Conservation (phyloP, 2,797 vertebrate species). For the Uromys caudimaculatus region DNA sequence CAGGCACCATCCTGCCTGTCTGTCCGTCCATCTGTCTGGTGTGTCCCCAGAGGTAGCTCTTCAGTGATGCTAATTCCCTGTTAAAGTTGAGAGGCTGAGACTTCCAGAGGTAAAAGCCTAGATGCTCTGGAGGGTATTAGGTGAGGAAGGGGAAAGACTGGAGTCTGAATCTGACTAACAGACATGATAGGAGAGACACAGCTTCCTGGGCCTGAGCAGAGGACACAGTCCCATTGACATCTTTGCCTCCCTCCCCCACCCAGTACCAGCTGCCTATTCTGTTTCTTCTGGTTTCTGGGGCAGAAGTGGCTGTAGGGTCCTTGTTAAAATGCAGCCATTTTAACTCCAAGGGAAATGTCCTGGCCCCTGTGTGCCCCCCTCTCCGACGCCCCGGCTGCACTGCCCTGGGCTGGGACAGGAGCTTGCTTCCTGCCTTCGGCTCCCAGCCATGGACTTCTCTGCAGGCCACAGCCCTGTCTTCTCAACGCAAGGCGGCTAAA, state of each 20-base stretch:
- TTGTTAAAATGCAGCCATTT: not conserved
- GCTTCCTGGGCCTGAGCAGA: fast-evolving
- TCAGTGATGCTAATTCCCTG: not conserved
- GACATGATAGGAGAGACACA: fast-evolving
- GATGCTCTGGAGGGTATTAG: not conserved
- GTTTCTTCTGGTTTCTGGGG: not conserved
- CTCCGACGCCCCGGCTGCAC: not conserved
- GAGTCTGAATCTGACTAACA: not conserved
- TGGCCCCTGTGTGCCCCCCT: too few relatives aligned
- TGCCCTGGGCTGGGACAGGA: slow-evolving; percentile 49
- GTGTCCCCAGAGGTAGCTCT: not conserved
- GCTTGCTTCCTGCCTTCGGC: slow-evolving; percentile 70
- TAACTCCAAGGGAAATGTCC: not conserved
- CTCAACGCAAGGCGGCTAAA: slow-evolving; percentile 73
- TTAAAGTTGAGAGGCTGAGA: not conserved
- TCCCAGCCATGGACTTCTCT: slow-evolving; percentile 23
- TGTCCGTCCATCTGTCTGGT: too few relatives aligned
- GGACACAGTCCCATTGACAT: not conserved
- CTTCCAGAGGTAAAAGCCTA: slow-evolving; percentile 15
- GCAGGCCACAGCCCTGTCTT: slow-evolving; percentile 43
- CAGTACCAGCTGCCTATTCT: fast-evolving
- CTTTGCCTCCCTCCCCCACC: not conserved
- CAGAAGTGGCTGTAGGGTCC: not conserved
- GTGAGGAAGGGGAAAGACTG: not conserved
- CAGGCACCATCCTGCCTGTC: not conserved